Percentiles rank a stretch among this genome's conserved stretches.
Evolutionary conservation across 2,113 vertebrate species (phyloP).

Genomic region (Chloropsis hardwickii): DNA sequence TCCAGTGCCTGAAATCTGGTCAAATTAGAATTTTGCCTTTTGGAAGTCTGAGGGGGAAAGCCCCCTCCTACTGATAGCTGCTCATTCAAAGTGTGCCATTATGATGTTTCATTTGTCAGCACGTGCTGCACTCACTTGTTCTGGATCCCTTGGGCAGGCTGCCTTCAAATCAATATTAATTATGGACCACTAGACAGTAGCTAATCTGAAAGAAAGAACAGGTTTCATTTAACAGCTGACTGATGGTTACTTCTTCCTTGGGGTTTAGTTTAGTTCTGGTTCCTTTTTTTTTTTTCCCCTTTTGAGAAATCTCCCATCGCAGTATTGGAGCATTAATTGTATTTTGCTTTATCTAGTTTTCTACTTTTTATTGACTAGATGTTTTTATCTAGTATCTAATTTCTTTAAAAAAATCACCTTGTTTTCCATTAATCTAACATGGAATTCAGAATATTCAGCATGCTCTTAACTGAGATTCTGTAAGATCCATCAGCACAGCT

Average conservation of each 20-base stretch:
- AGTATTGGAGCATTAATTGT: neutral
- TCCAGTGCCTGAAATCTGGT: neutral
- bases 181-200: constrained; percentile 39
- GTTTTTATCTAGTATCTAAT: no score
- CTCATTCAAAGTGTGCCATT: neutral
- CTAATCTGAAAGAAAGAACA: constrained; percentile 39
- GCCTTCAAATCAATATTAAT: constrained; percentile 58
- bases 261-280: neutral
- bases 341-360: neutral
- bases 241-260: neutral
- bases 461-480: neutral
- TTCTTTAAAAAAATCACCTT: neutral
- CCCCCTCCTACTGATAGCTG: neutral
- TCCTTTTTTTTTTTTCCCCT: neutral
- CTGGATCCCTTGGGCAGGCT: constrained; percentile 31
- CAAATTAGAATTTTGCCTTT: neutral
- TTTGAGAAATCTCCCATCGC: neutral
- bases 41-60: neutral
- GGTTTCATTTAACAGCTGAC: constrained; percentile 26
- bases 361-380: no score
- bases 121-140: constrained; percentile 8
- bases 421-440: neutral
- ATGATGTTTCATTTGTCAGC: constrained; percentile 33
- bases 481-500: neutral
- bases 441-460: neutral